These are phyloP conservation scores for Panthera tigris DNA, from an alignment of 2,113 vertebrate species.

Conservation along the genomic window DNA sequence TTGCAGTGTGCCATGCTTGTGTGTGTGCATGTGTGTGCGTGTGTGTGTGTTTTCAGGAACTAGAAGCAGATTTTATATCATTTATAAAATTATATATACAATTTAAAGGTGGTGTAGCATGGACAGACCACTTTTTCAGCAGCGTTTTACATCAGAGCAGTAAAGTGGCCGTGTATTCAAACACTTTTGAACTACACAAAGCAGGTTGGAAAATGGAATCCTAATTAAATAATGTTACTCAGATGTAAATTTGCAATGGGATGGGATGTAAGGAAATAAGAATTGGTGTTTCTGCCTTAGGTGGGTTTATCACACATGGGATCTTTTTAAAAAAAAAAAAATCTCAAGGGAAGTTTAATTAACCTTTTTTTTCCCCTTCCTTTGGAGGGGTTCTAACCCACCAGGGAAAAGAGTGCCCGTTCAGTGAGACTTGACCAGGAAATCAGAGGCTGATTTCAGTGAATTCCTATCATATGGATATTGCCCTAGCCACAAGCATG, in stretches of 20 bases:
- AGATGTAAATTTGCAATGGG: constrained; percentile 81
- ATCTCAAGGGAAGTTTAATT: constrained; percentile 62
- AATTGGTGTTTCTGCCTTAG: constrained; percentile 66
- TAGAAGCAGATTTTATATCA: constrained; percentile 89
- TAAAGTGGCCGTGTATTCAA: constrained; percentile 84
- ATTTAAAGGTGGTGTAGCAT: constrained; percentile 86
- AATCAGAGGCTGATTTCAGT: constrained; percentile 72
- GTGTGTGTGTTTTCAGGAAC: constrained; percentile 46
- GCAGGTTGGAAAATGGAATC: constrained; percentile 82
- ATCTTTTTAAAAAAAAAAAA: constrained; percentile 66
- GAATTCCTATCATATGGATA: constrained; percentile 61
- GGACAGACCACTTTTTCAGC: constrained; percentile 83
- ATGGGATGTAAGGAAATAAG: constrained; percentile 77
- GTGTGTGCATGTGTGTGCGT: not conserved
- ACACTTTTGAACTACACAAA: constrained; percentile 81
- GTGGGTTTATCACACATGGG: constrained; percentile 75
- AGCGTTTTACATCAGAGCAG: constrained; percentile 80
- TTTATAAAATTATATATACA: constrained; percentile 91
- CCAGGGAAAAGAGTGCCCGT: constrained; percentile 73
- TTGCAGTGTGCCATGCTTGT: constrained; percentile 83
- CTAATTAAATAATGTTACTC: constrained; percentile 86
- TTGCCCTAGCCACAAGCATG: constrained; percentile 73
- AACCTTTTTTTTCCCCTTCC: not conserved
- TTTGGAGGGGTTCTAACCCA: constrained; percentile 51
- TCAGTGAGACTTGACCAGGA: constrained; percentile 50